These are phyloP conservation scores for Intellagama lesueurii DNA, from an alignment of 2,797 vertebrate genomes.

Conservation along the genomic window DNA sequence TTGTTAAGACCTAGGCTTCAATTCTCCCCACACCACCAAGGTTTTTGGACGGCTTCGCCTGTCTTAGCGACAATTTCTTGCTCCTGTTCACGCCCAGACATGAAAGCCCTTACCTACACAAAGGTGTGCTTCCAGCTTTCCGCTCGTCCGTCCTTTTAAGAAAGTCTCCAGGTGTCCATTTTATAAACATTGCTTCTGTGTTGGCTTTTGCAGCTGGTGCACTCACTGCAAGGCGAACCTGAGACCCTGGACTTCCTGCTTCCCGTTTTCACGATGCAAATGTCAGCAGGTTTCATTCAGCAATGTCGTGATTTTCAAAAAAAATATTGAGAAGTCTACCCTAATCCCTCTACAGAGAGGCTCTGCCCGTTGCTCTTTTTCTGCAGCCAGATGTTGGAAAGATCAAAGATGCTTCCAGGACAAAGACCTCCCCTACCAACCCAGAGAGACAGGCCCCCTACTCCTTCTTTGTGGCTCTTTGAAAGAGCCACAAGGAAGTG, in stretches of 20 bases:
- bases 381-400: not conserved
- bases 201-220: not conserved
- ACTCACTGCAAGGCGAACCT: not conserved
- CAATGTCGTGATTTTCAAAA: not conserved
- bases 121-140: constrained; percentile 1
- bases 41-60: too few relatives aligned
- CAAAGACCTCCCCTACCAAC: not conserved
- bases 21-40: too few relatives aligned
- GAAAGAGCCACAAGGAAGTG: not conserved
- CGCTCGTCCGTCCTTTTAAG: not conserved
- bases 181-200: rapidly evolving
- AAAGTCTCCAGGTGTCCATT: not conserved
- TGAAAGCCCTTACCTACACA: not conserved
- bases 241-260: constrained; percentile 41
- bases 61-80: too few relatives aligned
- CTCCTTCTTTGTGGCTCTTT: too few relatives aligned
- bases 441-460: not conserved
- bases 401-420: not conserved
- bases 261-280: constrained; percentile 59
- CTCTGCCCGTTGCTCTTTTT: not conserved
- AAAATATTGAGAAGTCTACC: not conserved
- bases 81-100: not conserved
- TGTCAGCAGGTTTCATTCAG: not conserved
- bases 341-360: not conserved
- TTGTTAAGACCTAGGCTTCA: too few relatives aligned